Percentiles rank a stretch among this genome's conserved stretches.
Conservation (phyloP, 2,888 invertebrate genomes). For the Ethmia dodecea region DNA sequence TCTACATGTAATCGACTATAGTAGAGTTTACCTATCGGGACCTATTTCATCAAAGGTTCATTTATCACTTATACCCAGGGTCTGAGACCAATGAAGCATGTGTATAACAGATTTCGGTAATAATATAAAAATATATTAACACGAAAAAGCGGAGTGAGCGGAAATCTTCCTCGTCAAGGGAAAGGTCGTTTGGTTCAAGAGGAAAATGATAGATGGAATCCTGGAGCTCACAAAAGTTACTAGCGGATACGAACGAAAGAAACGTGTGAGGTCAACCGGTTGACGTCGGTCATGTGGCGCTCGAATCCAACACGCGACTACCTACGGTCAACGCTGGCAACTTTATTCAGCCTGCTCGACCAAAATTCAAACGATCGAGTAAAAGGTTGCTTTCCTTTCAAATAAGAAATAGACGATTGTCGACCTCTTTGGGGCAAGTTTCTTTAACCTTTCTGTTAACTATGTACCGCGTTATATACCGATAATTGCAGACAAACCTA, state of each 20-base stretch:
- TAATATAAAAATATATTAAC: no score
- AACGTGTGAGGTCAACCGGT: constrained; percentile 58
- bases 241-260: constrained; percentile 47
- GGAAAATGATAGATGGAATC: constrained; percentile 61
- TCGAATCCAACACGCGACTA: constrained; percentile 46
- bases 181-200: constrained; percentile 44
- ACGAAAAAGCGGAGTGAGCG: no score
- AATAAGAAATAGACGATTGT: constrained; percentile 31
- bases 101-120: no score
- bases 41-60: no score
- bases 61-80: no score
- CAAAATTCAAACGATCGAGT: constrained; percentile 42
- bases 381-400: constrained; percentile 49
- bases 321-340: constrained; percentile 57
- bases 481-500: no score
- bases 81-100: no score
- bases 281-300: constrained; percentile 48
- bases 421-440: constrained; percentile 28
- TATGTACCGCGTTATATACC: no score
- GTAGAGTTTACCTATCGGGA: no score
- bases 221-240: constrained; percentile 54
- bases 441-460: constrained; percentile 31
- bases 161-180: constrained; percentile 31
- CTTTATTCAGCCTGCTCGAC: constrained; percentile 48
- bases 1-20: no score